Evolutionary conservation across 2,113 vertebrate genomes (phyloP), one percentile per base, ranked within the genome.

Genomic region (Indri indri): DNA sequence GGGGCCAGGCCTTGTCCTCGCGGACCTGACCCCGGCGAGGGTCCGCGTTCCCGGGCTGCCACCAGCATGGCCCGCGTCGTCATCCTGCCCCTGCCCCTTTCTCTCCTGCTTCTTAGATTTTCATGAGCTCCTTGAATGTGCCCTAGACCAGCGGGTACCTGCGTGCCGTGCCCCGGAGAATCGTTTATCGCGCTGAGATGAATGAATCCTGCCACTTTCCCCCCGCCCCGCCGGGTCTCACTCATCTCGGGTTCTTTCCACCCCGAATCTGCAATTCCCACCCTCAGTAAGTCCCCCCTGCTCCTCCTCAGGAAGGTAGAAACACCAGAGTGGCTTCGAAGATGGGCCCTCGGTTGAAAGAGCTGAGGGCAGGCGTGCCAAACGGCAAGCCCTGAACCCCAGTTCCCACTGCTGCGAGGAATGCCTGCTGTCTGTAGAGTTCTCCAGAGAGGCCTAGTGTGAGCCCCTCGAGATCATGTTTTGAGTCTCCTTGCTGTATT

Each of bases 401-500:
- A 8, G 45, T 13, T 42, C 54, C 52, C 63, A 12, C 54, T 5
- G 52, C 50, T 37, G 22, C 3, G 1, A 9, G 70, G 47, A 50
- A 17, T 1, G 1, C 40, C 40, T 5, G 4, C 37, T 20, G 12
- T 54, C 14, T 37, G 23, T 34, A n/a, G 5, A 54, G 32, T 27
- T 47, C 47, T 27, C 52, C 40, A n/a, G 50, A 25, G n/a, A 73
- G 50, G 45, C 18, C 70, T 6, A 10, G 11, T 4, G 9, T 22
- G 16, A 34, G 8, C 8, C 74, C 37, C 37, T 32, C 11, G 2
- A 30, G 40, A 70, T 50, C 17, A 13, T 12, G 4, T 7, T 32
- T 14, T 32, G 34, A 13, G 14, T 61, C 27, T 59, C 45, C 79
- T n/a, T 4, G 0, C 25, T 3, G 2, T 17, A 2, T 3, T 2